Base-by-base conservation (phyloP, 2,888 invertebrate species). In the Hermaeophaga mercurialis region DNA sequence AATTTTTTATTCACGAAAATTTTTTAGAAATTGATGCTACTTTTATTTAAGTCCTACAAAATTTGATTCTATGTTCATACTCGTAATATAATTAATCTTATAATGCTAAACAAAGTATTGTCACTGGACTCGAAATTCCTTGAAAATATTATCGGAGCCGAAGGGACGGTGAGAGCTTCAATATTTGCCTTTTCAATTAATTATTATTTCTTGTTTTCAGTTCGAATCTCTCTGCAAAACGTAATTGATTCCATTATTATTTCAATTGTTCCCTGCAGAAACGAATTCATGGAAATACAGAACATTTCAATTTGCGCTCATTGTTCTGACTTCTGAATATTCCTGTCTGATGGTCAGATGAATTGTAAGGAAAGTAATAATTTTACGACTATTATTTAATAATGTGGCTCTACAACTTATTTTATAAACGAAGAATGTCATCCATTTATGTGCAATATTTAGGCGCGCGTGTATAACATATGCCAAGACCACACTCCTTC, bases 151-250 rank as follows among this genome's bases (percentile, higher is more conserved):
- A 49, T 56, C 31, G 48, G 36, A 28, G 48, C 45, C 46, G 47
- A 34, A 47, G 6, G 39, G 66, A 63, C 63, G 66, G 65, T 66
- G 47, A 45, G 49, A 44, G 49, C 53, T 59, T 55, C 59, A 71
- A 74, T 73, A 73, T 74, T 73, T 73, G 73, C 71, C 69, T 72
- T 72, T 72, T 73, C 71, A 73, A 73, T 73, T 73, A 74, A 73
- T 73, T 72, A 72, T 69, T 71, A 73, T 71, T 70, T 72, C 71
- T 70, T 70, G 70, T 72, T 70, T 70, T 70, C 71, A 69, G 70
- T 72, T 73, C 69, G 69, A 70, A 70, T 72, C 68, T 70, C 71
- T 67, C 60, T 66, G 66, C n/a, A 66, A 66, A 66, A 72, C 69
- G 70, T 73, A 73, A 73, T 73, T 73, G 73, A 74, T 74, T 73